A percentile compares a stretch with the other conserved stretches of the same genome.
Conservation (phyloP, 1,140 invertebrate species). For the Muscidifurax raptorellus region DNA sequence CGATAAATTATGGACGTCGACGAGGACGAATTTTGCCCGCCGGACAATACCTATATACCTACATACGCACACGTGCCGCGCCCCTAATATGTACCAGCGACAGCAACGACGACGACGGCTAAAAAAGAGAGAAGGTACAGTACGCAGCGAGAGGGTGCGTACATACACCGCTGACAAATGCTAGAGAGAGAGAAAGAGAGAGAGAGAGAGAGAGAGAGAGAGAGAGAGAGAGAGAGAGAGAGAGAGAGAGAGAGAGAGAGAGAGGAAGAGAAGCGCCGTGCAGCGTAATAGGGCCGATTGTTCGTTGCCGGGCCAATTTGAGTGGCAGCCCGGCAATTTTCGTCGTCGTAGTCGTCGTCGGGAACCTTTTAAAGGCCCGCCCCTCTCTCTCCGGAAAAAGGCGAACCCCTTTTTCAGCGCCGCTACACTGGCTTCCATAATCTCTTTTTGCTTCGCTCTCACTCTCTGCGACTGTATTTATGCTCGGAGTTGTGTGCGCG, state of each 20-base stretch:
- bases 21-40: slow-evolving; percentile 9
- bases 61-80: slow-evolving; percentile 59
- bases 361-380: slow-evolving; percentile 51
- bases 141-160: slow-evolving; percentile 43
- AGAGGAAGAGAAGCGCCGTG: neutral
- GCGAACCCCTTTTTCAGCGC: slow-evolving; percentile 58
- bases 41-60: slow-evolving; percentile 56
- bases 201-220: neutral
- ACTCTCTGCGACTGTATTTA: neutral
- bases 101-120: slow-evolving; percentile 20
- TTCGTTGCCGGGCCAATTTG: slow-evolving; percentile 74
- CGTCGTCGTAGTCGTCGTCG: slow-evolving; percentile 57
- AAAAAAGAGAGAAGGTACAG: slow-evolving; percentile 55
- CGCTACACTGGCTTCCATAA: slow-evolving; percentile 25
- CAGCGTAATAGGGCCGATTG: slow-evolving; percentile 74
- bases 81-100: slow-evolving; percentile 54
- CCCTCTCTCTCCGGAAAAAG: slow-evolving; percentile 65
- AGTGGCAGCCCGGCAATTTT: slow-evolving; percentile 73
- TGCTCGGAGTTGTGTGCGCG: neutral
- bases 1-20: slow-evolving; percentile 45
- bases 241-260: neutral
- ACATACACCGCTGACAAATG: slow-evolving; percentile 67
- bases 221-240: neutral
- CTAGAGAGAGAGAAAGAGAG: slow-evolving; percentile 25
- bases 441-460: slow-evolving; percentile 3